phyloP scores from a whole-genome alignment of 1,140 invertebrate species.

The Leucophenga varia region DNA sequence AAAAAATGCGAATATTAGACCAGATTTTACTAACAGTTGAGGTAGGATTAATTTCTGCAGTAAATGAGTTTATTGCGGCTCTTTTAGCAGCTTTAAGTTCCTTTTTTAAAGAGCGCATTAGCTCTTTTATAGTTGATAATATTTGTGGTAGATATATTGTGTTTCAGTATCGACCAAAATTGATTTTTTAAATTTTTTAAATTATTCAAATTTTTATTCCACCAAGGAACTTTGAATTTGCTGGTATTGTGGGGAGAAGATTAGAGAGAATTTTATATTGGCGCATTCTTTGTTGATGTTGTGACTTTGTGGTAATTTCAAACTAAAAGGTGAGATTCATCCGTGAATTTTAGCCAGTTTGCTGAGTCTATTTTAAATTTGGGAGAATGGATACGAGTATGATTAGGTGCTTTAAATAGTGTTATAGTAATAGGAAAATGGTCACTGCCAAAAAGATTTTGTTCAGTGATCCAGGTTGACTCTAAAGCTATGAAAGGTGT shows the following conservation, averaged over 20 bases:
- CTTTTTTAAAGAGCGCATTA: conserved; percentile 5
- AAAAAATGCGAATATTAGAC: conserved; percentile 16
- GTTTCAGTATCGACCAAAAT: conserved; percentile 10
- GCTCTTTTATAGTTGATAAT: conserved; percentile 17
- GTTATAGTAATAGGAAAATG: conserved; percentile 3
- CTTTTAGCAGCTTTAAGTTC: conserved; percentile 14
- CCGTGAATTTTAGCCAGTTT: too few relatives aligned
- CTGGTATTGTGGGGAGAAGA: not conserved
- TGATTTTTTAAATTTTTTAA: conserved; percentile 12
- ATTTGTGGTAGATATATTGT: conserved; percentile 14
- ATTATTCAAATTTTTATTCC: conserved; percentile 8
- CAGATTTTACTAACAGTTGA: conserved; percentile 10
- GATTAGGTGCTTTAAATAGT: not conserved
- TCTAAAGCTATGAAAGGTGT: conserved; percentile 1
- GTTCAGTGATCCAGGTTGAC: conserved; percentile 2
- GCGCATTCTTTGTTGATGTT: not conserved
- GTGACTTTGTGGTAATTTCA: not conserved
- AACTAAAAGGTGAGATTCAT: too few relatives aligned
- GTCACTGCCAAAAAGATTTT: conserved; percentile 4
- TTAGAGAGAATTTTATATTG: not conserved
- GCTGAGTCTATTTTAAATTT: not conserved
- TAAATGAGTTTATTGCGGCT: conserved; percentile 11
- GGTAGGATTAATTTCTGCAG: conserved; percentile 11
- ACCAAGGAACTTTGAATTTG: conserved; percentile 4
- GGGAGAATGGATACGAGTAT: not conserved